These are phyloP conservation scores for Tipula lateralis DNA, from an alignment of 2,888 invertebrate genomes.

Conservation along the genomic window DNA sequence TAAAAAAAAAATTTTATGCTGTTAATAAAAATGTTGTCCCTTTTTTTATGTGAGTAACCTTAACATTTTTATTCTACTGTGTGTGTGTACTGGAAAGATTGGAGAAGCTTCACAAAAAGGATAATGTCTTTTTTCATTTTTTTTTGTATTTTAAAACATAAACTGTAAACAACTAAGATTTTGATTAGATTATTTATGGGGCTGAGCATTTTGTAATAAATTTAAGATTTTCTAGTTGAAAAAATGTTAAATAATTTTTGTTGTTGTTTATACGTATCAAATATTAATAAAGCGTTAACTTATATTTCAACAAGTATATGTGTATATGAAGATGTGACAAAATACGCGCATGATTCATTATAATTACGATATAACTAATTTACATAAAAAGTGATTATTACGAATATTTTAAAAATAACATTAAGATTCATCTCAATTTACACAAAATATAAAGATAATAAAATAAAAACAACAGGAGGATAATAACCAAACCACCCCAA, in stretches of 20 bases:
- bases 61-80: neutral
- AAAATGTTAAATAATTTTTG: neutral
- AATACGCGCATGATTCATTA: neutral
- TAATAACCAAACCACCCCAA: constrained; percentile 35
- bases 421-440: neutral
- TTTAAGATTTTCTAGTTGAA: neutral
- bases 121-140: neutral
- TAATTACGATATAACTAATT: neutral
- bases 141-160: neutral
- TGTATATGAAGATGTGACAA: neutral
- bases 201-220: constrained; percentile 20
- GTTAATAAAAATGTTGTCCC: constrained; percentile 27
- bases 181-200: constrained; percentile 29
- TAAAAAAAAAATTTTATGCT: neutral
- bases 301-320: neutral
- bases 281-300: neutral
- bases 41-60: constrained; percentile 9
- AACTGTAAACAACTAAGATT: constrained; percentile 29
- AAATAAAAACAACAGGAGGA: neutral
- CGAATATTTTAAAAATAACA: neutral
- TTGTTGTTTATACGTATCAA: neutral
- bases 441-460: constrained; percentile 19
- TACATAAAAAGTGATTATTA: neutral
- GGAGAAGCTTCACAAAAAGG: neutral
- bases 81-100: neutral